These are phyloP conservation scores for Contarinia nasturtii DNA, from an alignment of 1,140 invertebrate genomes.

Conservation along the genomic window DNA sequence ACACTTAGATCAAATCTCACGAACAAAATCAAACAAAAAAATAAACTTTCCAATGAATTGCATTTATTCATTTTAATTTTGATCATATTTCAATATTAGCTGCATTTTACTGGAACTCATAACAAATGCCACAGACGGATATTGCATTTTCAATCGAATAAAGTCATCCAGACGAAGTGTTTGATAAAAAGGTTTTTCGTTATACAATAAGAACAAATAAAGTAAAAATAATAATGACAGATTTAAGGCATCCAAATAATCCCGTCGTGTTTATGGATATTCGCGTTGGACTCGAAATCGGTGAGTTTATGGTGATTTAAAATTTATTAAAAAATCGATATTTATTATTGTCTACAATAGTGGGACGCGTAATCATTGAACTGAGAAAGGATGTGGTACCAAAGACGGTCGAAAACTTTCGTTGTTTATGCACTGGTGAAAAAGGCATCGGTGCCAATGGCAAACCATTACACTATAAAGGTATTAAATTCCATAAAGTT, in stretches of 20 bases:
- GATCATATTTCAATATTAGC: too few species aligned
- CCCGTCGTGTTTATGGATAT: slow-evolving; percentile 49
- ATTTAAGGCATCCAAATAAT: slow-evolving; percentile 14
- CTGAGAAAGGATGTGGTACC: slow-evolving; percentile 71
- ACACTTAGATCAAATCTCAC: too few species aligned
- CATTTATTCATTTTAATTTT: too few species aligned
- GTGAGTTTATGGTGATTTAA: slow-evolving; percentile 11
- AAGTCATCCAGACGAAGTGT: too few species aligned
- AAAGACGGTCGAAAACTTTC: slow-evolving; percentile 81
- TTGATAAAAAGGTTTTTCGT: too few species aligned
- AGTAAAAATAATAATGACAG: too few species aligned
- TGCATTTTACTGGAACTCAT: too few species aligned
- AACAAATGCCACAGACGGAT: too few species aligned
- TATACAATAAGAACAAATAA: too few species aligned
- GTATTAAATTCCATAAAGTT: slow-evolving; percentile 52
- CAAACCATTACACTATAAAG: slow-evolving; percentile 51
- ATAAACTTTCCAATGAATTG: too few species aligned
- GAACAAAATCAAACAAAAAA: too few species aligned
- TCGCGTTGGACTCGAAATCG: slow-evolving; percentile 35
- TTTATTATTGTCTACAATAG: slow-evolving; percentile 22
- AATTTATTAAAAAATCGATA: slow-evolving; percentile 9
- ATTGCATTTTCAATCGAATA: too few species aligned
- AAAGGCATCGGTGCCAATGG: slow-evolving; percentile 46
- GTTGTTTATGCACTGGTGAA: slow-evolving; percentile 73
- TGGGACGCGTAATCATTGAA: slow-evolving; percentile 63